Base-by-base conservation (phyloP, 2,113 vertebrate species). In the Eolophus roseicapilla region DNA sequence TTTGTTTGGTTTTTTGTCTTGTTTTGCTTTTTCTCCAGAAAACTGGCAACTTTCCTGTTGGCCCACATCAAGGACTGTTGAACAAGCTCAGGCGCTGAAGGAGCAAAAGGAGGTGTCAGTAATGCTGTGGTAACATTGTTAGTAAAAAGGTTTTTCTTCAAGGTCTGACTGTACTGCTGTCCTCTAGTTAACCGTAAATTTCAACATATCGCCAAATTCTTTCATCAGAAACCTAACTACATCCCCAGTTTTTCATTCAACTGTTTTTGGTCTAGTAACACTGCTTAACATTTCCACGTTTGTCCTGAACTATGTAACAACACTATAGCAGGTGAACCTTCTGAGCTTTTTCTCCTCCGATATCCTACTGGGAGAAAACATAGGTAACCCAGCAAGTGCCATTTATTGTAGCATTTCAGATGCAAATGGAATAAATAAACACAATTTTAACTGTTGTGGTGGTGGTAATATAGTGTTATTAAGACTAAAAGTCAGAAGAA, bases 331-430 rank as follows among this genome's bases (percentile, higher is more conserved):
- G 33, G 17, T 50, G 35, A 80, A 82, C 39, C 39, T 52, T 83
- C 53, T 50, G 64, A 82, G 10, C 24, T 85, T 1, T 25, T 64
- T 81, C 46, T 69, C 7, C 39, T 76, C 14, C 0, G 0, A 11
- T n/a, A 39, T 8, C 14, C 19, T 41, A 14, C 23, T 13, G 19
- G 16, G 11, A 82, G 25, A 94, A 47, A 74, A 28, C 3, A 6
- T 7, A 23, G 9, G 3, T 75, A 6, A 4, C 15, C 46, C 2
- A 1, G 17, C 17, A 46, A 73, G 1, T 15, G 27, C 2, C 5
- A 10, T 44, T 59, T 79, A 44, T 69, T 53, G 28, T 24, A 65
- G 31, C 5, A 3, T 18, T 86, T 86, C 69, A 64, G 17, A 31
- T 4, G 5, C 10, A 43, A 47, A 20, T 9, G 9, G 49, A 91